Evolutionary conservation across 2,797 vertebrate species (phyloP), one percentile per base, ranked within the genome.

Genomic region (Margarornis squamiger): DNA sequence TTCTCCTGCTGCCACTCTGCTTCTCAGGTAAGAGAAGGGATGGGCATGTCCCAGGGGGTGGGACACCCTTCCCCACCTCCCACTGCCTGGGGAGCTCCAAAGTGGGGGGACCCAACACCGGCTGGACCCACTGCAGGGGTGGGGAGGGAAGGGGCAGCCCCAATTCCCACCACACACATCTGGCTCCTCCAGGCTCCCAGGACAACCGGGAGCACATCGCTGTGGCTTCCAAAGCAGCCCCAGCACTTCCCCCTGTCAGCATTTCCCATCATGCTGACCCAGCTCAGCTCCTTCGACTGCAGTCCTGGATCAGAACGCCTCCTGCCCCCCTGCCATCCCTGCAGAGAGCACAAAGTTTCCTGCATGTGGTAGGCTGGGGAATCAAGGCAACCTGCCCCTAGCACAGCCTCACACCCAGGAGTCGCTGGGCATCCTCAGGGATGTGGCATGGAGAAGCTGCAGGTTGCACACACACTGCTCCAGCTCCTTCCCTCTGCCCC

Each of bases 21-120:
- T 84, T 90, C 58, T 62, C 95, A 92, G 96, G 96, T 97, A 95
- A 67, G 95, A 90, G 55, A 24, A 73, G 34, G 72, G 52, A 61
- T 54, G 13, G 14, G 72, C 5, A 9, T 2, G 11, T 27, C 46
- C 54, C 59, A 7, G 26, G 73, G 29, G 9, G 0, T 0, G 61
- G 80, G 43, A 57, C 12, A 9, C 3, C 70, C 45, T 34, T 66
- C 15, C 54, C 38, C 55, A 6, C 3, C 6, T 32, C 15, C 78
- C 1, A 4, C 66, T 59, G 74, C 70, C 21, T 5, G 1, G 1
- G 51, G 34, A 61, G 66, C 54, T 52, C 45, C 22, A 7, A 27
- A 6, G 7, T 1, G 1, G 10, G 19, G 38, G 32, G 23, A 46
- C 41, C 74, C 18, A 21, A 0, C 22, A 9, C 10, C 1, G 0